A percentile compares a stretch with the other conserved stretches of the same genome.
Evolutionary conservation across 2,113 vertebrate genomes (phyloP).

Genomic region (Etheostoma cragini): DNA sequence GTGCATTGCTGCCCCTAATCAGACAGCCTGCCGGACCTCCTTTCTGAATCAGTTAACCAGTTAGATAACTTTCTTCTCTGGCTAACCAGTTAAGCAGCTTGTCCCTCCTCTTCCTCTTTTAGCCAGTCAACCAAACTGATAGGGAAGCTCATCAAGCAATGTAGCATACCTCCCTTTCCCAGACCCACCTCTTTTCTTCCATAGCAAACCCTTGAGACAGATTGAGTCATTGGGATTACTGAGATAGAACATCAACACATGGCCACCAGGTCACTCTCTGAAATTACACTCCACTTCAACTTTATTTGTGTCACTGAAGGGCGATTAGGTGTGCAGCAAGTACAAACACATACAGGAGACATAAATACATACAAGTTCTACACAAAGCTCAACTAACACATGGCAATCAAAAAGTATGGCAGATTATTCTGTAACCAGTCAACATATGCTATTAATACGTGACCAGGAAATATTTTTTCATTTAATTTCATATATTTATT

Average conservation of each 20-base stretch:
- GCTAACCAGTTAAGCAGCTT: conserved; percentile 29
- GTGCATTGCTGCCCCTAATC: conserved; percentile 18
- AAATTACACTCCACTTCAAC: conserved; percentile 1
- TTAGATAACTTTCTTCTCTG: conserved; percentile 1
- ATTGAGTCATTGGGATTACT: conserved; percentile 11
- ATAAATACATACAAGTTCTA: too few relatives aligned
- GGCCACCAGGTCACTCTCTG: neutral
- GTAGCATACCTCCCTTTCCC: neutral
- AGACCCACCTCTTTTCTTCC: neutral
- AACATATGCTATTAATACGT: conserved; percentile 4
- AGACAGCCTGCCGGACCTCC: conserved; percentile 25
- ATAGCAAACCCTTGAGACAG: conserved; percentile 24
- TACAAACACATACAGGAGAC: too few relatives aligned
- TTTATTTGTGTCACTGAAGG: too few relatives aligned
- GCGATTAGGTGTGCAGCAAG: too few relatives aligned
- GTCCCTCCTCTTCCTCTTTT: neutral
- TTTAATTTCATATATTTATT: too few relatives aligned
- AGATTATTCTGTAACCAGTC: conserved; percentile 28
- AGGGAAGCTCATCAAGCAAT: conserved; percentile 13
- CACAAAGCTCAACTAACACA: neutral
- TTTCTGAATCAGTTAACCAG: conserved; percentile 39
- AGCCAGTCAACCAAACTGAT: conserved; percentile 7
- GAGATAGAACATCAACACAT: conserved; percentile 10
- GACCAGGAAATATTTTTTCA: neutral
- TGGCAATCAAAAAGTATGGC: conserved; percentile 10